Evolutionary conservation across 2,113 vertebrate genomes (phyloP), one percentile per base, ranked within the genome.

Genomic region (Bujurquina vittata): DNA sequence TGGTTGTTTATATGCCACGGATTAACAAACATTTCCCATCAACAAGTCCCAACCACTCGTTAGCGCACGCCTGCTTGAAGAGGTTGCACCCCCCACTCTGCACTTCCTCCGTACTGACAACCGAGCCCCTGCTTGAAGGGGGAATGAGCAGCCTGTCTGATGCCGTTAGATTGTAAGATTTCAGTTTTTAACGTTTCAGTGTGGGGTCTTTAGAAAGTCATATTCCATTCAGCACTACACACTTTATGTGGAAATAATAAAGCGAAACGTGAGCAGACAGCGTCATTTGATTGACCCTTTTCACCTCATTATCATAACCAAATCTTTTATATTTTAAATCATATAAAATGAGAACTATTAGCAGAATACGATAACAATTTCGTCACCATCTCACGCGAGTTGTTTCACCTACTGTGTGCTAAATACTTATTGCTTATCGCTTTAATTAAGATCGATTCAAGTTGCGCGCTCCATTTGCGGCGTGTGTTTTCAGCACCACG

Each of bases 11-110:
- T 84, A 73, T 65, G 69, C 17, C 58, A 22, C 49, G 72, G 85
- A 93, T 90, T 90, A 86, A 80, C 87, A 86, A 76, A 86, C 88
- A 76, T 77, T 86, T n/a, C 76, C 84, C 88, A 94, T 95, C 95
- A 96, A 95, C 95, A 96, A 95, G 95, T 96, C 93, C 85, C 76
- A 82, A 89, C 22, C 83, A 83, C 75, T 88, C 88, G 77, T 89
- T 83, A 79, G 87, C 37, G 33, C 75, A 81, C 84, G 88, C 49
- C 59, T 84, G 80, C 84, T 77, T 43, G 75, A 55, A 59, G 80
- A 87, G 72, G 79, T 60, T 78, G 77, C 43, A 87, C 85, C 60
- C 80, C 87, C 79, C 58, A 80, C 79, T 26, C 26, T 3, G n/a
- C 59, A 29, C 87, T 49, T 67, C 86, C 82, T 75, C 79, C 87